Evolutionary conservation across 1,140 invertebrate species (phyloP), one percentile per base, ranked within the genome.

Genomic region (Venturia canescens): DNA sequence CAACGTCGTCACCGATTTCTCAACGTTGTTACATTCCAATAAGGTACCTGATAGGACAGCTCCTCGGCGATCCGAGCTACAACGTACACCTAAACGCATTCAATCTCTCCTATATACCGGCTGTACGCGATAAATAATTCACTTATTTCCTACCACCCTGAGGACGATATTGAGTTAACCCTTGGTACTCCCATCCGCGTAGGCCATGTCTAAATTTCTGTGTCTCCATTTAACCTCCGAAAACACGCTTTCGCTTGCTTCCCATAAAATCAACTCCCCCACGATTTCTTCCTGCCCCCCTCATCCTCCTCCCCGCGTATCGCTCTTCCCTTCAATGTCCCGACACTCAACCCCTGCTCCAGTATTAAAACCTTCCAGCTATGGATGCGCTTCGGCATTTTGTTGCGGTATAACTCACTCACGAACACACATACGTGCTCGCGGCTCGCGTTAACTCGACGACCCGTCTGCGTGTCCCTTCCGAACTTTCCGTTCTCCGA

Each of bases 51-150:
- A 31, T 69, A 31, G 15, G 13, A 16, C 15, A 7, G 21, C 16
- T 38, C 16, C 26, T 23, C 66, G n/a, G 23, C 44, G 38, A 78
- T 67, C 60, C 63, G 69, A 11, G 48, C 66, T 79, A 79, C 50
- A 53, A 44, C 29, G 29, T 63, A 74, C n/a, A 88, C 86, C 89
- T 89, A 86, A 91, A 90, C 90, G 89, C 89, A 91, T 91, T 87
- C 88, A 90, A 89, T 84, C 88, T 90, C 88, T 91, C 88, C 90
- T 31, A 69, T 69, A 90, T 89, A 91, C 88, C 86, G 85, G 88
- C 87, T 90, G 86, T 89, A 90, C 88, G 90, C 88, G 90, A 92
- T 92, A 91, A 91, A 88, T 92, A 92, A 92, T 91, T 92, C 90
- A 91, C 88, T 92, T 92, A 92, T 67, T 63, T 53, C 50, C 34